Base-by-base conservation (phyloP, 1,140 invertebrate genomes). In the Penaeus vannamei region DNA sequence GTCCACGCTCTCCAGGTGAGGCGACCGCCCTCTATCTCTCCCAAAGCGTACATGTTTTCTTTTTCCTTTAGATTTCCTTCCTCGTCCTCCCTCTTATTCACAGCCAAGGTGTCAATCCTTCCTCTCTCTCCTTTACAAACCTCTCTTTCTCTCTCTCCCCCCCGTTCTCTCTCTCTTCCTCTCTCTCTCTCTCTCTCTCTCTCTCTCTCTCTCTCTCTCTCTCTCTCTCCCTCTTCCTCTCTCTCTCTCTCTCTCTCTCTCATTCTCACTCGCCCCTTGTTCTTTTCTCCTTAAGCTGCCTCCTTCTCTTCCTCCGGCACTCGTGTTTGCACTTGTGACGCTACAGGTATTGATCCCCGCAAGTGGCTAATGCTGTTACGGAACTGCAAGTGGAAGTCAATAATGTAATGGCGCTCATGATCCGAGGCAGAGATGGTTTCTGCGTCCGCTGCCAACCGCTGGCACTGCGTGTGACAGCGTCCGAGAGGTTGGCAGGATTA, bases 41-140 rank as follows among this genome's bases (percentile, higher is more conserved):
- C 36, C 36, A 42, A 4, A 42, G 36, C 36, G 36, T 42, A 42
- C 36, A 5, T 42, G 61, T 77, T 59, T 66, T 10, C 23, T 32
- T 72, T 32, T 72, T n/a, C 82, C 32, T 66, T 66, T 66, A 66
- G 32, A 32, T 84, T 83, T 66, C 82, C 20, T 66, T 83, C 81
- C 81, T 83, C 62, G 81, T 83, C 53, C 32, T 29, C 14, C 36
- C 36, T 20, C 36, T 7, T 29, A 53, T 59, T 83, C 60, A 61
- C 42, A 61, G 60, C 53, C 53, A 83, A 60, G 32, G 19, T 42
- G 36, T 7, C 4, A 42, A 42, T 42, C 36, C 3, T 42, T 42
- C 36, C 36, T 42, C 36, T 7, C 36, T 42, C 36, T 7, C 36
- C 36, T 42, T 7, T 42, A 7, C 36, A 42, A 4, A 42, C 36